phyloP scores from a whole-genome alignment of 1,140 invertebrate species.

The Brachionus paranguensis region DNA sequence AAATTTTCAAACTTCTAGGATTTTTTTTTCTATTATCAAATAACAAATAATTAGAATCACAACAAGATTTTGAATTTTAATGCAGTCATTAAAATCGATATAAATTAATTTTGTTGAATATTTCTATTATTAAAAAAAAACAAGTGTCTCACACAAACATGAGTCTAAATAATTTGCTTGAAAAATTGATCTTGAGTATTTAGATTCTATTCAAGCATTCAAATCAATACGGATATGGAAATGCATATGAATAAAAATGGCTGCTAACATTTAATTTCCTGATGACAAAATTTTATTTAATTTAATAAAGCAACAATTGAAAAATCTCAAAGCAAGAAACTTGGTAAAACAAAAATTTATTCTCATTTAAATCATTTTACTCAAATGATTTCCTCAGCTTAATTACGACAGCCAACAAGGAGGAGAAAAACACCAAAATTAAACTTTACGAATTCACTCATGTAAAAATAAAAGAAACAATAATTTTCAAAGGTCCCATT shows the following conservation, averaged over 20 bases:
- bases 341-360: not conserved
- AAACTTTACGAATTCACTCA: not conserved
- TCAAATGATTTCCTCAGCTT: conserved; percentile 23
- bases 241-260: not conserved
- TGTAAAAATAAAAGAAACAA: not conserved
- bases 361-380: not conserved
- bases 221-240: not conserved
- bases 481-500: not conserved
- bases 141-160: not conserved
- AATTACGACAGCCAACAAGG: not conserved
- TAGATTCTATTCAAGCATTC: not conserved
- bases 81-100: not conserved
- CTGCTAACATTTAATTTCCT: conserved; percentile 4
- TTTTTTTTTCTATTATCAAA: not conserved
- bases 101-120: not conserved
- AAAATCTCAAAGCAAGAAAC: not conserved
- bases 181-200: not conserved
- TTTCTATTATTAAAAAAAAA: not conserved
- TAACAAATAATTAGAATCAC: not conserved
- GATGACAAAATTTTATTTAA: not conserved
- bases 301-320: not conserved
- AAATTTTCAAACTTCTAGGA: not conserved
- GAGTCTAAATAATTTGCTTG: not conserved
- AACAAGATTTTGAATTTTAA: not conserved
- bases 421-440: not conserved